Percentiles rank a stretch among this genome's conserved stretches.
phyloP scores from a whole-genome alignment of 2,113 vertebrate species.

The Gorilla gorilla region DNA sequence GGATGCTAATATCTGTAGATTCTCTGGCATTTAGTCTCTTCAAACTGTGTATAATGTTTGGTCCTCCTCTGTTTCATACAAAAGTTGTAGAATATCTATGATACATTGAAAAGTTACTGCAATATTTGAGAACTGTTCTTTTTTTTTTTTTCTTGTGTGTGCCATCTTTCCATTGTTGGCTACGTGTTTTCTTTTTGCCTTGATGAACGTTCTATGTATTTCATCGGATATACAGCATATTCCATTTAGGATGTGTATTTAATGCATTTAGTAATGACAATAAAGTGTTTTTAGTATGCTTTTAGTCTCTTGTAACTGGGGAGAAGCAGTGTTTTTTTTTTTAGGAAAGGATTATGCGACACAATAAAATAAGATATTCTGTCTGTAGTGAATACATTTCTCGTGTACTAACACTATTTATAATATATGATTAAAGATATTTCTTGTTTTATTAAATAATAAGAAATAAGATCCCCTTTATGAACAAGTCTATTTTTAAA shows the following conservation, averaged over 20 bases:
- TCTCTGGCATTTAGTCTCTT: background rate
- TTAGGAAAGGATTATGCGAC: background rate
- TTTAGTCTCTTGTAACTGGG: background rate
- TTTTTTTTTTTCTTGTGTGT: background rate
- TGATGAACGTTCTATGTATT: background rate
- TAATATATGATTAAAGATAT: background rate
- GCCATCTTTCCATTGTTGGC: background rate
- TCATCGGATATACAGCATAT: background rate
- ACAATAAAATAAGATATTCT: background rate
- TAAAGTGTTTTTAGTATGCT: conserved; percentile 60
- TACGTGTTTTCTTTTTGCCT: background rate
- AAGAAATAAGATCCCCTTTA: background rate
- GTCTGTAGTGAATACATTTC: background rate
- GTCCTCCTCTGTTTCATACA: background rate
- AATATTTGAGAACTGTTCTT: background rate
- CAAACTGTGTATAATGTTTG: background rate
- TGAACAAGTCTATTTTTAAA: background rate
- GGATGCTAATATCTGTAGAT: conserved; percentile 70
- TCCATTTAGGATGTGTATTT: conserved; percentile 3
- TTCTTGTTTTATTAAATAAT: background rate
- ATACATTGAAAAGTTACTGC: background rate
- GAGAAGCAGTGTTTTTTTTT: background rate
- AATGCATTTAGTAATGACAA: conserved; percentile 29
- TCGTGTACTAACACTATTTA: background rate
- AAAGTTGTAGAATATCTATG: background rate